Conservation (phyloP, 2,888 invertebrate species). For the Lochmaea capreae region DNA sequence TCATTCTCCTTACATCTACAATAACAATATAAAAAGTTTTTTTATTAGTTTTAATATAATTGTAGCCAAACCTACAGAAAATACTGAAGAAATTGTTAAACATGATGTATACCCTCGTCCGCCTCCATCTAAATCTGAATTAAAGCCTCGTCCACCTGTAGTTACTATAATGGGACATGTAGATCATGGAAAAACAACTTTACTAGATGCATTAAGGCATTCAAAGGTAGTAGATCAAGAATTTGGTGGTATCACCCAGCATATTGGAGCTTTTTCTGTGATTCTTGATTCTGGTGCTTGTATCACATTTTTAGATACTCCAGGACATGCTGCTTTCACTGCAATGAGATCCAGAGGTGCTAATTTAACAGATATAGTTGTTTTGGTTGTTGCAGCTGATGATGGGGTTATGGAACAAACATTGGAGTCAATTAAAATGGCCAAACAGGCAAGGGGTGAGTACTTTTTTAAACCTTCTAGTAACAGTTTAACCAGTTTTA, state of each 20-base stretch:
- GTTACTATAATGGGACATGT: constrained; percentile 99
- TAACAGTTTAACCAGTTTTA: constrained; percentile 19
- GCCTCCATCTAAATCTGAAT: constrained; percentile 73
- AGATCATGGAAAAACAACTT: constrained; percentile 97
- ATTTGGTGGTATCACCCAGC: constrained; percentile 99
- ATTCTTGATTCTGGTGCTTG: constrained; percentile 73
- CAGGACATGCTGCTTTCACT: constrained; percentile 97
- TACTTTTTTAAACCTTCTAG: not conserved
- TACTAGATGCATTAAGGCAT: constrained; percentile 88
- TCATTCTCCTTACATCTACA: constrained; percentile 50
- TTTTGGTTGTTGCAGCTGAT: constrained; percentile 97
- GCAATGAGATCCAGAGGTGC: constrained; percentile 97
- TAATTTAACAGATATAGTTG: constrained; percentile 90
- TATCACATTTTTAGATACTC: constrained; percentile 97
- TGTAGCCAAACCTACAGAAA: constrained; percentile 53
- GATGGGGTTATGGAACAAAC: constrained; percentile 99
- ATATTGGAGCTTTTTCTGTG: constrained; percentile 97
- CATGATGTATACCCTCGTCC: constrained; percentile 71
- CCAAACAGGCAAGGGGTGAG: constrained; percentile 79
- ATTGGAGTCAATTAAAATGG: constrained; percentile 88
- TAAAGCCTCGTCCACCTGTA: constrained; percentile 87
- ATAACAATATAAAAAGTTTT: constrained; percentile 17
- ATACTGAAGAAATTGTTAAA: constrained; percentile 48
- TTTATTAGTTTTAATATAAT: not conserved
- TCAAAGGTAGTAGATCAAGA: constrained; percentile 90